Evolutionary conservation across 2,113 vertebrate genomes (phyloP).

Genomic region (Pygoscelis antarcticus): DNA sequence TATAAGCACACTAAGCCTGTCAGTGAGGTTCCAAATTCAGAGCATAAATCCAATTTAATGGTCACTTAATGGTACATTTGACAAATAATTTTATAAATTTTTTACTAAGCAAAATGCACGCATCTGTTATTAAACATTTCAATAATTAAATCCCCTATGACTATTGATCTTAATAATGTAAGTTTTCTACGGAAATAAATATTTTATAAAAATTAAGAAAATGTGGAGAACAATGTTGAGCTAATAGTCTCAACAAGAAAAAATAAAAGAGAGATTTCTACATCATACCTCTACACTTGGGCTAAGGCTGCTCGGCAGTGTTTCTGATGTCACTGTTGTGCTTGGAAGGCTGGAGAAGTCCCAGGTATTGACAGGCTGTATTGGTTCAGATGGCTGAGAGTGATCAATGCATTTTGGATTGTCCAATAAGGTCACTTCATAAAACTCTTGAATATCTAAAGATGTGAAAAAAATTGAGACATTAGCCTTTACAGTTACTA

Average conservation of each 20-base stretch:
- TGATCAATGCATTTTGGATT: conserved; percentile 88
- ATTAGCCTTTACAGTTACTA: not conserved
- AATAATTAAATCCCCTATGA: not conserved
- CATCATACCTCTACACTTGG: conserved; percentile 88
- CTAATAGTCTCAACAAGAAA: not conserved
- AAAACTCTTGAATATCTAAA: conserved; percentile 99
- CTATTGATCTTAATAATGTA: conserved; percentile 16
- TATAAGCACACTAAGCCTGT: not conserved
- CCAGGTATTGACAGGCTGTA: conserved; percentile 89
- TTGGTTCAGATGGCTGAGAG: conserved; percentile 78
- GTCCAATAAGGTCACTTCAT: conserved; percentile 98
- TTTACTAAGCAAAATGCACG: conserved; percentile 25
- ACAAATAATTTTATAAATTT: conserved; percentile 25
- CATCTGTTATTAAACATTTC: conserved; percentile 9
- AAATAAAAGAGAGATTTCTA: not conserved
- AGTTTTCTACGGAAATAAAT: not conserved
- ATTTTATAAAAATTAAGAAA: conserved; percentile 35
- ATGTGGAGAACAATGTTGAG: not conserved
- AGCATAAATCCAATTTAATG: conserved; percentile 28
- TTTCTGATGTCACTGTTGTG: conserved; percentile 90
- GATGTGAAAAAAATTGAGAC: not conserved
- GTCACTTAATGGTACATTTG: not conserved
- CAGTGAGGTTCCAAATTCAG: not conserved
- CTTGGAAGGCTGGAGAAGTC: conserved; percentile 94
- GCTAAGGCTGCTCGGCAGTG: conserved; percentile 90